Conservation (phyloP, 1,140 invertebrate species). For the Dendroctonus ponderosae region DNA sequence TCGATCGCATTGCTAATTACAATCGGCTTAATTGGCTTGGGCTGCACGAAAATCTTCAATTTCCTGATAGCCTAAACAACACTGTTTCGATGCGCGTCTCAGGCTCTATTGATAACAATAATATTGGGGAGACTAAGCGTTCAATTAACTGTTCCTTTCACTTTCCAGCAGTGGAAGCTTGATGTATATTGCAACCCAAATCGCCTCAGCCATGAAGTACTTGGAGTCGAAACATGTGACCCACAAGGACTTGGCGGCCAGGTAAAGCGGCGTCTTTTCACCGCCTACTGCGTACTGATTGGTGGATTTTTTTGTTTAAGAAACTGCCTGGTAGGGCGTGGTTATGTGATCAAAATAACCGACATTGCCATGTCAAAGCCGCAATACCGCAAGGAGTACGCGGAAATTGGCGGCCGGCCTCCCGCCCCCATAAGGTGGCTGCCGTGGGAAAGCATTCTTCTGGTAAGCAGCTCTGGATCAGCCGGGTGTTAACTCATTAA, state of each 20-base stretch:
- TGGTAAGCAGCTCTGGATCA: slow-evolving; percentile 58
- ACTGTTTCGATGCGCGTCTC: too few relatives aligned
- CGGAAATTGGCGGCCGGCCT: slow-evolving; percentile 75
- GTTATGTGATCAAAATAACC: slow-evolving; percentile 79
- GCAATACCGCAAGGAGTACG: slow-evolving; percentile 80
- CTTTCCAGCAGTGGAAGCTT: slow-evolving; percentile 72
- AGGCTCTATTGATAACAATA: too few relatives aligned
- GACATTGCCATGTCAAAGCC: slow-evolving; percentile 87
- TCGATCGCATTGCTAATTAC: too few relatives aligned
- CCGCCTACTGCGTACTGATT: background rate
- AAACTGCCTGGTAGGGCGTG: slow-evolving; percentile 81
- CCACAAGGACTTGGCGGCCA: slow-evolving; percentile 75
- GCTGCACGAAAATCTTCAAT: too few relatives aligned
- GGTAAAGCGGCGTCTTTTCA: slow-evolving; percentile 54
- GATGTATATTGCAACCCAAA: slow-evolving; percentile 79
- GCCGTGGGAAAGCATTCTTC: slow-evolving; percentile 78
- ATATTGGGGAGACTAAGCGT: background rate
- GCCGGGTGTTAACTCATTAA: background rate
- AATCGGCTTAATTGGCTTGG: too few relatives aligned
- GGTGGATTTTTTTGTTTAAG: slow-evolving; percentile 50
- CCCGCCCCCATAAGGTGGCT: slow-evolving; percentile 85
- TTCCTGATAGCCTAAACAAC: too few relatives aligned
- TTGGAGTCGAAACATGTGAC: slow-evolving; percentile 73
- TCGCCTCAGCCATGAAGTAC: slow-evolving; percentile 85
- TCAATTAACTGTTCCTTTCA: slow-evolving; percentile 15